Conservation (phyloP, 2,888 invertebrate species). For the Hypsopygia costalis region DNA sequence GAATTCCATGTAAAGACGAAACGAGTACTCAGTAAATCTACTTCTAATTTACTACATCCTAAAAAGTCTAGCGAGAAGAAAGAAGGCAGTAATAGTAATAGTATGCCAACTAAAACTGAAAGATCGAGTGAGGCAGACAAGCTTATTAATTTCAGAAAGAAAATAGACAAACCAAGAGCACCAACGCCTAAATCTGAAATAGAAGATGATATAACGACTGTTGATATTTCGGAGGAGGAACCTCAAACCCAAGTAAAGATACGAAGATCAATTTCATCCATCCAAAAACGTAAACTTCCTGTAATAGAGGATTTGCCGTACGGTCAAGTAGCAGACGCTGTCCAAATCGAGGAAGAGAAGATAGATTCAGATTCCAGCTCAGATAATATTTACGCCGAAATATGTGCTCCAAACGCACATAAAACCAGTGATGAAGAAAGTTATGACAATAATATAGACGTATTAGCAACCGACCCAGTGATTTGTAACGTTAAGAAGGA, state of each 20-base stretch:
- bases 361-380: conserved; percentile 63
- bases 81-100: conserved; percentile 70
- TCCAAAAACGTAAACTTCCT: conserved; percentile 75
- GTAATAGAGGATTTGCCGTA: conserved; percentile 85
- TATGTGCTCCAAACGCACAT: conserved; percentile 72
- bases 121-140: conserved; percentile 56
- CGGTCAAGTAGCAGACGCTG: conserved; percentile 85
- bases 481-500: conserved; percentile 76
- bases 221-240: conserved; percentile 68
- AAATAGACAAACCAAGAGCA: conserved; percentile 71
- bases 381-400: conserved; percentile 87
- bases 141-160: conserved; percentile 67
- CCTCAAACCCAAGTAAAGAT: conserved; percentile 69
- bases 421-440: conserved; percentile 62
- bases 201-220: conserved; percentile 54
- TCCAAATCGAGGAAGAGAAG: conserved; percentile 68
- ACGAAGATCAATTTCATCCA: conserved; percentile 75
- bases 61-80: conserved; percentile 76
- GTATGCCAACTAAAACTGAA: conserved; percentile 75
- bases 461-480: conserved; percentile 69
- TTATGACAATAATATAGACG: conserved; percentile 65
- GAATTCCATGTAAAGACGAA: conserved; percentile 87
- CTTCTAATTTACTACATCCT: conserved; percentile 82
- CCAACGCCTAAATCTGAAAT: conserved; percentile 70
- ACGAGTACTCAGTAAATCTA: conserved; percentile 82